A percentile compares a stretch with the other conserved stretches of the same genome.
phyloP scores from a whole-genome alignment of 2,113 vertebrate genomes.

The Eupsittula cactorum region DNA sequence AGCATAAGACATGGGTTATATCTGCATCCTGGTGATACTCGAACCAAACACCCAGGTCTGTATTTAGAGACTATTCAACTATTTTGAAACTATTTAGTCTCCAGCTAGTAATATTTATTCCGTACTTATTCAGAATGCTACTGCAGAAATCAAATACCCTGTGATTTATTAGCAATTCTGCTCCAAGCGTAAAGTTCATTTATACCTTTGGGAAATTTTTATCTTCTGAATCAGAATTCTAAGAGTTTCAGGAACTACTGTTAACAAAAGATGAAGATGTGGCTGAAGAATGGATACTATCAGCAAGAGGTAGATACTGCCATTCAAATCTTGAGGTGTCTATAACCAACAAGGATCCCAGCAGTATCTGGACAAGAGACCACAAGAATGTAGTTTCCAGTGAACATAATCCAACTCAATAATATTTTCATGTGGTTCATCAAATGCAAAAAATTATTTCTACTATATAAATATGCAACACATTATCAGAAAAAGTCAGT shows the following conservation, averaged over 20 bases:
- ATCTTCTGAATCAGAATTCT: background rate
- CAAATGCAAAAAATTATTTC: background rate
- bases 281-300: background rate
- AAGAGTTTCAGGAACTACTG: background rate
- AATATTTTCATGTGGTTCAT: background rate
- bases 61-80: background rate
- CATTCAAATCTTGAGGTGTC: background rate
- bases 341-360: background rate
- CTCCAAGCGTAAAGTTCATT: background rate
- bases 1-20: background rate
- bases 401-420: background rate
- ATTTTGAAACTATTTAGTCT: background rate
- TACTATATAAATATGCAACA: background rate
- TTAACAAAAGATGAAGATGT: background rate
- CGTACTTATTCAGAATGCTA: background rate
- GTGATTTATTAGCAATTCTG: background rate
- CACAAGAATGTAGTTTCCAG: background rate
- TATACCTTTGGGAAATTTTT: background rate
- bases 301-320: background rate
- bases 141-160: background rate
- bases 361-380: background rate
- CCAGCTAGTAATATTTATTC: background rate
- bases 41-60: background rate
- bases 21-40: background rate
- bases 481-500: background rate